These are phyloP conservation scores for Nyctereutes procyonoides DNA, from an alignment of 2,113 vertebrate species.

Conservation along the genomic window DNA sequence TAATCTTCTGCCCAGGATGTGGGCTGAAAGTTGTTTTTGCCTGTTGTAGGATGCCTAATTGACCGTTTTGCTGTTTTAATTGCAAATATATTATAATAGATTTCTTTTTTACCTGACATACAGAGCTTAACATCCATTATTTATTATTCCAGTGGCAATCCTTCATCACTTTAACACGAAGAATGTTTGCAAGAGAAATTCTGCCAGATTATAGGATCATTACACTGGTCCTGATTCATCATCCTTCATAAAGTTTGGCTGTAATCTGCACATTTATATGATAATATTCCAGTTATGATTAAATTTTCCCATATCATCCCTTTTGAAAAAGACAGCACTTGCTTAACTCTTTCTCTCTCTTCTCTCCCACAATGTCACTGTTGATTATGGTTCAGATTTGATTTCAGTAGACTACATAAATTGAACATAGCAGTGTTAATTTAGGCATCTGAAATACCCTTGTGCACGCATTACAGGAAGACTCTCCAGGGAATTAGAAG, in stretches of 20 bases:
- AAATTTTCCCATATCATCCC: constrained; percentile 35
- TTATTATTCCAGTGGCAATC: constrained; percentile 56
- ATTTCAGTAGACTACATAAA: background rate
- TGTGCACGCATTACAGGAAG: constrained; percentile 35
- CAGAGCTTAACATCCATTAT: background rate
- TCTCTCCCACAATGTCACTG: background rate
- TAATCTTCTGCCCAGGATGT: background rate
- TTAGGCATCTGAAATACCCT: background rate
- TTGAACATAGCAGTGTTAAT: background rate
- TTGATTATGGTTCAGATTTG: constrained; percentile 3
- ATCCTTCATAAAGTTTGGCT: constrained; percentile 69
- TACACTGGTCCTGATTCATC: constrained; percentile 62
- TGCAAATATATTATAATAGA: constrained; percentile 54
- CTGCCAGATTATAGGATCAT: constrained; percentile 67
- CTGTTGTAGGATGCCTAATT: background rate
- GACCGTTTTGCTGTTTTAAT: constrained; percentile 52
- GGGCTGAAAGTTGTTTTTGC: background rate
- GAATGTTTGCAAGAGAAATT: constrained; percentile 65
- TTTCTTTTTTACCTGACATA: constrained; percentile 50
- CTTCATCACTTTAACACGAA: constrained; percentile 57
- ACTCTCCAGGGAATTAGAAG: background rate
- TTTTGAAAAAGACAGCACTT: background rate
- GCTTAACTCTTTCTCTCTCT: constrained; percentile 64
- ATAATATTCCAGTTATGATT: constrained; percentile 66
- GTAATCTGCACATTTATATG: constrained; percentile 73